phyloP scores from a whole-genome alignment of 2,797 vertebrate genomes.

The Hapalemur alaotrensis region DNA sequence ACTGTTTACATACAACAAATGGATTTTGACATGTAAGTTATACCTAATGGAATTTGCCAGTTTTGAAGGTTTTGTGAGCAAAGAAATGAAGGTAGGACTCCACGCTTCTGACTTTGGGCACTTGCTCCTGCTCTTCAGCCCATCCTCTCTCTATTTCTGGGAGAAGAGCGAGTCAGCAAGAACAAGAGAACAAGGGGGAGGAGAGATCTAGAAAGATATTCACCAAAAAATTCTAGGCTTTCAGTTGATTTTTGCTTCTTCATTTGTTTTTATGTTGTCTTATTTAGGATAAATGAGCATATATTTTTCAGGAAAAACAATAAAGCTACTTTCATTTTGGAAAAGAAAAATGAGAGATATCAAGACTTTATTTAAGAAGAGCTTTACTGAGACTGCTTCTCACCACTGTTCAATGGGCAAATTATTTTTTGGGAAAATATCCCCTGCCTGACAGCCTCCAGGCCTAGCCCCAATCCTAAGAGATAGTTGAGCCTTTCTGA shows the following conservation, averaged over 20 bases:
- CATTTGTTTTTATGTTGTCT: neutral
- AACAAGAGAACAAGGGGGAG: neutral
- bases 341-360: neutral
- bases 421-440: neutral
- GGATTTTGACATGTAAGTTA: neutral
- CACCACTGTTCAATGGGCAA: neutral
- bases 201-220: neutral
- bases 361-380: neutral
- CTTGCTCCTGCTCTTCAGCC: neutral
- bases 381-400: neutral
- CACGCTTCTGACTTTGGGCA: neutral
- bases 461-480: neutral
- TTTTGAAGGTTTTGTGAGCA: neutral
- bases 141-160: neutral
- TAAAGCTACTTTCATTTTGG: constrained; percentile 8
- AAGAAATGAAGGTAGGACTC: neutral
- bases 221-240: neutral
- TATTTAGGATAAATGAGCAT: neutral
- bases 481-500: neutral
- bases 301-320: neutral
- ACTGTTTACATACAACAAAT: neutral
- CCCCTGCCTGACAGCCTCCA: neutral
- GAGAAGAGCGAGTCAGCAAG: neutral
- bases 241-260: neutral
- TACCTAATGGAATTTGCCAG: neutral